phyloP scores from a whole-genome alignment of 2,888 invertebrate genomes.

The Osmoderma eremita region DNA sequence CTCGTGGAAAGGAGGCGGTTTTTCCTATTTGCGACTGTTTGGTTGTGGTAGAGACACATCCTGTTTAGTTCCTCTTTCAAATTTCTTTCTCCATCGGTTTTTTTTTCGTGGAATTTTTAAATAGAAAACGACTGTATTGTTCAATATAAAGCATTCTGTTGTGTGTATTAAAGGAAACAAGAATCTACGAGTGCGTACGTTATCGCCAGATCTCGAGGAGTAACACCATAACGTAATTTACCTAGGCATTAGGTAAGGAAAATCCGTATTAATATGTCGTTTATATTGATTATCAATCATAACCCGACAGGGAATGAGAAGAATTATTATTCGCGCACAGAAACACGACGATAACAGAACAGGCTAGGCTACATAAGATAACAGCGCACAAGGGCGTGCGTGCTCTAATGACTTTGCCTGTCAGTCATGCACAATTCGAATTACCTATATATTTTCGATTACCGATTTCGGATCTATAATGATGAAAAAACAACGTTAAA shows the following conservation, averaged over 20 bases:
- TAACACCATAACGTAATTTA: conserved; percentile 38
- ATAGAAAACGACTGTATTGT: conserved; percentile 1
- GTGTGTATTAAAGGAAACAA: too few species aligned
- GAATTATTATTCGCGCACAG: conserved; percentile 52
- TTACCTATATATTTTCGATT: conserved; percentile 12
- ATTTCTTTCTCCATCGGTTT: conserved; percentile 1
- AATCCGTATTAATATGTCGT: conserved; percentile 61
- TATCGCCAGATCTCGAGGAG: too few species aligned
- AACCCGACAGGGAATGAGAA: conserved; percentile 34
- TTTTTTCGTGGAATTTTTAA: background rate
- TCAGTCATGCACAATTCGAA: conserved; percentile 36
- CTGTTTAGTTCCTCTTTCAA: conserved; percentile 1
- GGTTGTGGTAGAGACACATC: background rate
- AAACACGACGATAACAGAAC: conserved; percentile 31
- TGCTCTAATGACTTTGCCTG: conserved; percentile 33
- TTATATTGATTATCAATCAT: conserved; percentile 63
- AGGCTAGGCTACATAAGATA: conserved; percentile 40
- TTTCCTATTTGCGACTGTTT: conserved; percentile 15
- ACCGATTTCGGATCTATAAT: background rate
- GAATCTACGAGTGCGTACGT: conserved; percentile 22
- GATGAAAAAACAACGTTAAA: background rate
- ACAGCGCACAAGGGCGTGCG: conserved; percentile 11
- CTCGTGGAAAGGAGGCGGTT: conserved; percentile 21
- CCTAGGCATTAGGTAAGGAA: conserved; percentile 55
- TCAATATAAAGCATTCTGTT: too few species aligned